Evolutionary conservation across 1,140 invertebrate species (phyloP).

Genomic region (Bombus terrestris): DNA sequence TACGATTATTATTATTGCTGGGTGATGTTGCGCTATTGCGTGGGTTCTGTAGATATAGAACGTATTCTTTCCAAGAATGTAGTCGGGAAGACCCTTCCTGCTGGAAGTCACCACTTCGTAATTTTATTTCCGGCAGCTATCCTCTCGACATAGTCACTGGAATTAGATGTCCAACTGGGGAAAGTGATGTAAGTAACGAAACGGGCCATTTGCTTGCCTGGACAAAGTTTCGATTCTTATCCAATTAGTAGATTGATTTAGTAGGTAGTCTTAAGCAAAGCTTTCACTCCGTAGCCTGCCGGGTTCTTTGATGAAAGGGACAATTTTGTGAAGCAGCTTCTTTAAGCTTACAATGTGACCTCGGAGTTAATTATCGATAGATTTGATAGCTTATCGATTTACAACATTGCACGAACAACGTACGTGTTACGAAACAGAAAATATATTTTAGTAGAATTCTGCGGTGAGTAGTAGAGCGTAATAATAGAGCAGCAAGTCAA

Average conservation of each 20-base stretch:
- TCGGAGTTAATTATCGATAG: background rate
- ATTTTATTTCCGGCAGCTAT: constrained; percentile 20
- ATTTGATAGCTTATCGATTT: background rate
- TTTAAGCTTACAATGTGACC: background rate
- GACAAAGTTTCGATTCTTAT: constrained; percentile 38
- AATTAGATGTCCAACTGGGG: constrained; percentile 29
- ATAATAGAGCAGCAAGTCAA: no score
- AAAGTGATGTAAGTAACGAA: constrained; percentile 11
- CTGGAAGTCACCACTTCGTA: constrained; percentile 44
- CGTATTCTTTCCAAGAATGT: constrained; percentile 24
- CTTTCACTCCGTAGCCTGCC: background rate
- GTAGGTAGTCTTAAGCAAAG: background rate
- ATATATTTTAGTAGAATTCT: no score
- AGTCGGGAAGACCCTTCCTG: background rate
- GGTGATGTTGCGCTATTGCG: constrained; percentile 46
- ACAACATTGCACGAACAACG: background rate
- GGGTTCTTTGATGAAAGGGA: background rate
- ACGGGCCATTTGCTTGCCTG: background rate
- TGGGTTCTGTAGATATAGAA: constrained; percentile 54
- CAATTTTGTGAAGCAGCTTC: background rate
- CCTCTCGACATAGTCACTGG: background rate
- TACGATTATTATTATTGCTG: constrained; percentile 72
- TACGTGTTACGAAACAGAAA: no score
- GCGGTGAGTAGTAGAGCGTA: no score
- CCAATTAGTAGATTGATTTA: background rate